Base-by-base conservation (phyloP, 2,113 vertebrate species). In the Cheilinus undulatus region DNA sequence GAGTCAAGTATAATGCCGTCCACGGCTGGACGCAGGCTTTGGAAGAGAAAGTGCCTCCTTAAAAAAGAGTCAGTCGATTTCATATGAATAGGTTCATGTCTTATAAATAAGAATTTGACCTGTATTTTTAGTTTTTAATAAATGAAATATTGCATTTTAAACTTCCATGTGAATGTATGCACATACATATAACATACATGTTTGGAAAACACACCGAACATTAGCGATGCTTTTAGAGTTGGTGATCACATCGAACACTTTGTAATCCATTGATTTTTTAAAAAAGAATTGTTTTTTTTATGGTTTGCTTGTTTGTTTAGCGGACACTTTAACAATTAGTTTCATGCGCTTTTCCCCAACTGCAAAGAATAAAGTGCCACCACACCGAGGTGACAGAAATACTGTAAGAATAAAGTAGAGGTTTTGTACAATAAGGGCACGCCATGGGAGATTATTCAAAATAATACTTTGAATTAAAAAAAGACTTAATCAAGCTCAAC, bases 301-400 rank as follows among this genome's bases (percentile, higher is more conserved):
- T 42, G 43, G 56, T 67, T 71, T 72, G 28, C 76, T 60, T 24
- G 19, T 51, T 68, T 71, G 51, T 83, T 78, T 86, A 54, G 26
- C 66, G 69, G 69, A 88, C 74, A 79, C 38, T 17, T 80, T 85
- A 72, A 88, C 76, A 69, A 78, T 70, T 65, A 62, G 73, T 78
- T 83, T 82, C 86, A 93, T 91, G 91, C n/a, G n/a, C 89, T 88
- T 80, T 84, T 52, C 80, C 85, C 80, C 82, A 74, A 78, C 81
- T 75, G 79, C 75, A 74, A 84, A 85, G 62, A 77, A 88, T 81
- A 88, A 80, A 64, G 75, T 86, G 85, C 68, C 79, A 80, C 71
- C 76, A 80, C 74, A 86, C 48, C 15, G 36, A 79, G 73, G 64
- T 53, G 85, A 56, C 84, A 81, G 82, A 75, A 87, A 92, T 83